A percentile compares a stretch with the other conserved stretches of the same genome.
phyloP scores from a whole-genome alignment of 2,113 vertebrate genomes.

The Labrus mixtus region DNA sequence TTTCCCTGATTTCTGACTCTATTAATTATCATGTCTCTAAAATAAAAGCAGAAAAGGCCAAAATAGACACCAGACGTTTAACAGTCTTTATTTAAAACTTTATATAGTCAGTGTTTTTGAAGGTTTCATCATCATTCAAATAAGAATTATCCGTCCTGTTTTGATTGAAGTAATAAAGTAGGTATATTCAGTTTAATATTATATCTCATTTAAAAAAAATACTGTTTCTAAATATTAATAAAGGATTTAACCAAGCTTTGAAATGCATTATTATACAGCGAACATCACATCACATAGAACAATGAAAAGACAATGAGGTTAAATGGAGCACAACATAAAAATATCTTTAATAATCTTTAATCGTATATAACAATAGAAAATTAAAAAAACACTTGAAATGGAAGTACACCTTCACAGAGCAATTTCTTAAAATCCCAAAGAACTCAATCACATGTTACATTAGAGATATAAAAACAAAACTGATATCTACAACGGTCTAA shows the following conservation, averaged over 20 bases:
- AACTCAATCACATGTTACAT: background rate
- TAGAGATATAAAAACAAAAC: conserved; percentile 20
- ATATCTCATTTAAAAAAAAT: background rate
- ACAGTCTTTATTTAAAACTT: background rate
- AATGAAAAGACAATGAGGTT: background rate
- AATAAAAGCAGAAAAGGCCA: no score
- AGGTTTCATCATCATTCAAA: background rate
- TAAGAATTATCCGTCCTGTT: background rate
- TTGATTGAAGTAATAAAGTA: conserved; percentile 18
- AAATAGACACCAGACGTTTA: background rate
- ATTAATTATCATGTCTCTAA: no score
- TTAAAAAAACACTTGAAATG: no score
- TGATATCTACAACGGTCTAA: conserved; percentile 37
- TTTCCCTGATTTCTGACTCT: no score
- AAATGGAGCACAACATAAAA: background rate
- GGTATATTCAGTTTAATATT: conserved; percentile 1
- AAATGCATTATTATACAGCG: background rate
- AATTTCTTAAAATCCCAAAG: background rate
- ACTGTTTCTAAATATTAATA: background rate
- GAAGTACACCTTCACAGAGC: no score
- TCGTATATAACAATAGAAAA: no score
- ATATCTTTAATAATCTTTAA: no score
- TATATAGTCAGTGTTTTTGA: background rate
- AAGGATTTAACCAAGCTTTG: background rate
- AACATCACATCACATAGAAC: background rate